phyloP scores from a whole-genome alignment of 2,113 vertebrate genomes.

The Mirza zaza region DNA sequence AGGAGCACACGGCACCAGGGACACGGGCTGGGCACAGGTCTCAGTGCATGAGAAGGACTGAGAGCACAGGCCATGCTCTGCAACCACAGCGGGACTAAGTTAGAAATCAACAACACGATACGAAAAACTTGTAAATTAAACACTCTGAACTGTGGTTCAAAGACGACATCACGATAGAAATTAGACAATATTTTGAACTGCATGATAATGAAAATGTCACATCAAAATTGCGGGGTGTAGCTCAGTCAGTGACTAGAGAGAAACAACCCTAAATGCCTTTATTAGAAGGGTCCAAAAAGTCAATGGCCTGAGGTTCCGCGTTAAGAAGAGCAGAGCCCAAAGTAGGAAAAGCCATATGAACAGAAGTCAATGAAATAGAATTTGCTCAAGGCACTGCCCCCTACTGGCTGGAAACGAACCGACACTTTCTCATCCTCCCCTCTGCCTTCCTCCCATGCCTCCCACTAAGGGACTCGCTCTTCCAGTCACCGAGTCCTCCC shows the following conservation, averaged over 20 bases:
- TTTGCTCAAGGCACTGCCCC: neutral
- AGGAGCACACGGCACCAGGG: no score
- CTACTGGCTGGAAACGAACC: neutral
- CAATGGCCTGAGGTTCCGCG: neutral
- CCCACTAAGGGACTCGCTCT: no score
- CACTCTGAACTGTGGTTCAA: neutral
- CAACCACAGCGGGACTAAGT: neutral
- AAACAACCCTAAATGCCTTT: neutral
- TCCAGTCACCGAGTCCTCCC: neutral
- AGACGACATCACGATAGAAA: neutral
- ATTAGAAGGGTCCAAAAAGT: neutral
- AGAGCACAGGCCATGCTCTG: neutral
- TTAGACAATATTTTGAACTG: neutral
- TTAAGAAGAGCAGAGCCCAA: neutral
- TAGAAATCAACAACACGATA: neutral
- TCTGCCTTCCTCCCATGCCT: no score
- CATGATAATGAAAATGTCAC: neutral
- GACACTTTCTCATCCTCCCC: neutral
- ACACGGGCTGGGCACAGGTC: neutral
- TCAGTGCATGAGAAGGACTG: neutral
- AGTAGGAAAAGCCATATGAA: neutral
- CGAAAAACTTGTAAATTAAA: neutral
- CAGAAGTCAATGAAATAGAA: neutral
- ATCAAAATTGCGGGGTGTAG: neutral
- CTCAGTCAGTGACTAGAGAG: neutral